Base-by-base conservation (phyloP, 2,113 vertebrate species). In the Mastomys natalensis region DNA sequence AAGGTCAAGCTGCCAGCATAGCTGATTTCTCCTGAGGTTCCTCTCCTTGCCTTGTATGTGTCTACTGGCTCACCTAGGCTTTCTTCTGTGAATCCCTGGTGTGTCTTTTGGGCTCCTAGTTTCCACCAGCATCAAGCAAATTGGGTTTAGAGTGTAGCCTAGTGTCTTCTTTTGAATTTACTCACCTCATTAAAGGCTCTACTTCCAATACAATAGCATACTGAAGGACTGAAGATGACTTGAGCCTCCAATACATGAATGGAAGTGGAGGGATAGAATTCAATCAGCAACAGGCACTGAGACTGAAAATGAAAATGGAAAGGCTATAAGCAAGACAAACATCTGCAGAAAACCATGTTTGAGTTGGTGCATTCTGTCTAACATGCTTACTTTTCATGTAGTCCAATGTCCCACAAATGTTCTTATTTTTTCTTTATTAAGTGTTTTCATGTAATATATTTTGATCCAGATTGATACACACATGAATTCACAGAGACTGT, bases 301-400 rank as follows among this genome's bases (percentile, higher is more conserved):
- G 66, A 87, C 31, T 48, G 24, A 89, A 89, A 74, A 43, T 43
- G 24, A 21, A 22, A 73, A 74, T 40, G 68, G 43, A 55, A 92
- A 87, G 60, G 60, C 82, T 93, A 78, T 64, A 86, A 80, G 10
- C 22, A 87, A 87, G 22, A 91, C 45, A 91, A 91, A 87, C 48
- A 85, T 17, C 40, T 89, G 43, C 16, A 90, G 26, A 70, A 89
- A 92, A 94, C n/a, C 15, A 43, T 88, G 26, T 86, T 91, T 58
- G 89, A 93, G 22, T 90, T 55, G 37, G 7, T 90, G 37, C 22
- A 31, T n/a, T 89, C 48, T 17, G 64, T 93, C 74, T 87, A 58
- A 58, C 4, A 40, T 70, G 60, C 58, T 88, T 89, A 78, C 4
- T 43, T 72, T 81, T 93, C 29, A 55, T 78, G 40, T 58, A 85